phyloP scores from a whole-genome alignment of 2,888 invertebrate species.

The Macrosoma leucophasiata region DNA sequence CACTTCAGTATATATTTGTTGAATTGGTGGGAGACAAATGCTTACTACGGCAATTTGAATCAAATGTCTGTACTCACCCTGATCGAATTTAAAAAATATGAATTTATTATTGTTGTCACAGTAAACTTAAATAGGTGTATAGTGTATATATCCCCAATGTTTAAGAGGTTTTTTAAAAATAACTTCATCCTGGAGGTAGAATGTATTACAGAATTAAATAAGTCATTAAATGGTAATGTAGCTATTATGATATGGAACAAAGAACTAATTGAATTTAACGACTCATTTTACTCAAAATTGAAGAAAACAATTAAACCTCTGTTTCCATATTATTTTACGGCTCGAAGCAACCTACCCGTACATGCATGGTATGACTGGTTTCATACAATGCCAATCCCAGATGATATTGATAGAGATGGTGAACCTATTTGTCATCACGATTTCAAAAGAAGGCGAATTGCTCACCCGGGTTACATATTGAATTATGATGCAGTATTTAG shows the following conservation, averaged over 20 bases:
- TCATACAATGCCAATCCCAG: slow-evolving; percentile 28
- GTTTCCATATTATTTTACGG: slow-evolving; percentile 34
- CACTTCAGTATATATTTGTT: slow-evolving; percentile 17
- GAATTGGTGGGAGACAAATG: slow-evolving; percentile 8
- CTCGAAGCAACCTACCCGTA: slow-evolving; percentile 20
- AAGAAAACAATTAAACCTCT: slow-evolving; percentile 34
- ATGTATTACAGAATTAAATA: slow-evolving; percentile 24
- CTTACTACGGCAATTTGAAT: slow-evolving; percentile 26
- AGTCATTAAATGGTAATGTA: slow-evolving; percentile 33
- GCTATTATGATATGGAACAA: slow-evolving; percentile 48
- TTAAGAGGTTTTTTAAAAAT: slow-evolving; percentile 39
- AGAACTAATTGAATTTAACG: slow-evolving; percentile 39
- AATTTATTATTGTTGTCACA: slow-evolving; percentile 38
- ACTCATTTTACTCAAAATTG: slow-evolving; percentile 42
- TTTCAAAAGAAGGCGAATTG: slow-evolving; percentile 37
- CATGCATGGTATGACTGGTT: slow-evolving; percentile 36
- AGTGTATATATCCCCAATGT: slow-evolving; percentile 36
- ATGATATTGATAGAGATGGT: slow-evolving; percentile 10
- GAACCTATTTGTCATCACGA: slow-evolving; percentile 11
- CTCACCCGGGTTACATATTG: slow-evolving; percentile 31
- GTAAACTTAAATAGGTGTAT: slow-evolving; percentile 21
- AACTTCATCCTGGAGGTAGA: slow-evolving; percentile 33
- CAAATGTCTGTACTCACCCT: slow-evolving; percentile 28
- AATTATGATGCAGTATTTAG: slow-evolving; percentile 45
- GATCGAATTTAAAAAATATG: slow-evolving; percentile 32